Base-by-base conservation (phyloP, 2,888 invertebrate genomes). In the Leucania comma region DNA sequence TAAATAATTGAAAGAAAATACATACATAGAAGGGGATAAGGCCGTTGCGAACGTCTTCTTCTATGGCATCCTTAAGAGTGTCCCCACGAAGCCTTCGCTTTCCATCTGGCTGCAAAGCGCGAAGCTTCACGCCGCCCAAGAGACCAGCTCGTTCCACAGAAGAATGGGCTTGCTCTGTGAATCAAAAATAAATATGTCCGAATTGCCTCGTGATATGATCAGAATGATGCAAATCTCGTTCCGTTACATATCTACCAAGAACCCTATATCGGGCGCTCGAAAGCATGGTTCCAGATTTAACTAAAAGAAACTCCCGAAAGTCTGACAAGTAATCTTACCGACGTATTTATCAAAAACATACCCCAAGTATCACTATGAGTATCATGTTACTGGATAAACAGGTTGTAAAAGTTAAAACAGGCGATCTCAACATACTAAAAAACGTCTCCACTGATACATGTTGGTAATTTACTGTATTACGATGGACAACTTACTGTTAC, bases 21-120 rank as follows among this genome's bases (percentile, higher is more conserved):
- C 98, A 97, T 95, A 99, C 99, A 93, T 98, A 99, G 94, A 99
- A 99, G 29, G 99, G 99, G 89, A 99, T 99, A 14, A 99, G 96
- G 63, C 99, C 99, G 73, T 98, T 97, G 68, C 97, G 97, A 71
- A 97, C 96, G 93, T 99, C 99, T 89, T 98, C 97, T 86, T 98
- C 96, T 60, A 99, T 98, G 0, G 98, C 98, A 71, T 97, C 96
- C 56, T 97, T 97, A 57, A 99, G 91, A 2, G 97, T 97, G 57
- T 97, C 97, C 12, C 98, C 98, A 32, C 98, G 96, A 35, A 99
- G 95, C 71, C 97, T 96, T 86, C 97, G 97, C 78, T 97, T 96
- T 20, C 96, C 95, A 90, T 98, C 98, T 0, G 98, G 97, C 46
- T 97, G 96, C 62, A 99, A 94, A 0, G 97, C 96, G 24, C 98